Evolutionary conservation across 2,888 invertebrate genomes (phyloP), one percentile per base, ranked within the genome.

Genomic region (Agapetus fuscipes): DNA sequence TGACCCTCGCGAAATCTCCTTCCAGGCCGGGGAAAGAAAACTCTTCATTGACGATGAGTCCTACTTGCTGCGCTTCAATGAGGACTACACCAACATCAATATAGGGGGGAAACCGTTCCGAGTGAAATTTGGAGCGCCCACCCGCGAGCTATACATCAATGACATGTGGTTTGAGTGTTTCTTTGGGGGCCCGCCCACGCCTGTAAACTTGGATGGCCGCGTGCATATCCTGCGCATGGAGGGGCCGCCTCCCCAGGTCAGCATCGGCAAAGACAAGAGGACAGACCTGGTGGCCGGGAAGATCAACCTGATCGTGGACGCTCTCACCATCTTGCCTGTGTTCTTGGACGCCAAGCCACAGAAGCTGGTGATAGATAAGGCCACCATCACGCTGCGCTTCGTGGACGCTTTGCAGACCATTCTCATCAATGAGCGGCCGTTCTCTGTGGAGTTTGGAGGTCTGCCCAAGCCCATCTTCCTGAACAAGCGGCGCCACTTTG

Each of bases 191-290:
- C 82, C 86, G 30, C 82, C 89, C 1, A 75, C 90, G 32, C 76
- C 78, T 2, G 80, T 94, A 7, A 79, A 84, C 29, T 72, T 96
- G 25, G 82, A 84, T 41, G 83, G 83, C 2, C 78, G 82, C 45
- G 73, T 80, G n/a, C 77, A 85, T 45, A 67, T 76, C 30, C 73
- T 97, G 1, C 82, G 86, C 53, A 66, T 98, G 6, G 86, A 87
- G 52, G 95, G 95, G 0, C 89, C 91, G 0, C 79, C 91, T 3
- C 97, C 97, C 0, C 89, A 89, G 62, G 95, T 97, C 1, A 86
- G 87, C 58, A 90, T 97, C 43, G 87, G 93, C 0, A 78, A 78
- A 24, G 65, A 62, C 2, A 78, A 81, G 50, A 72, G 89, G 17
- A 80, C 77, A 10, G 93, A 94, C 59, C 66, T 94, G 30, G 83